These are phyloP conservation scores for Imbricaverruca yamaguchii DNA, from an alignment of 2,888 invertebrate species.

Conservation along the genomic window DNA sequence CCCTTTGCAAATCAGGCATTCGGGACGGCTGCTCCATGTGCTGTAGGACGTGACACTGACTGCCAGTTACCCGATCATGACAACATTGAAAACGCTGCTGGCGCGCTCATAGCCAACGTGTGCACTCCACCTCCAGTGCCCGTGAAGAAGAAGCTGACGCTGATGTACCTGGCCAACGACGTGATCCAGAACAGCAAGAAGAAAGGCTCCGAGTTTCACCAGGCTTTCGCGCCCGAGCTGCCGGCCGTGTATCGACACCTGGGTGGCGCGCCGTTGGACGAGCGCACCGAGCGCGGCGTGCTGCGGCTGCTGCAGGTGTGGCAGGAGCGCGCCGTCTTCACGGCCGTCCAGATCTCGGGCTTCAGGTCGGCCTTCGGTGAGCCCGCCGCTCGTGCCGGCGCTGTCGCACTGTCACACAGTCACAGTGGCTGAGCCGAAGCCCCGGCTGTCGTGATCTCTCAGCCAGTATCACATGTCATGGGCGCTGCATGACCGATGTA, in stretches of 20 bases:
- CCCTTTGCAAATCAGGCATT: no score
- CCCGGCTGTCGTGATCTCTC: no score
- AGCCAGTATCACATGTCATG: no score
- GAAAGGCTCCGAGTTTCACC: constrained; percentile 79
- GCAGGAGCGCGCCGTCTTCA: constrained; percentile 82
- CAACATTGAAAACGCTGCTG: no score
- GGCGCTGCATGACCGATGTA: no score
- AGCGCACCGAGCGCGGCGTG: constrained; percentile 72
- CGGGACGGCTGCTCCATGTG: no score
- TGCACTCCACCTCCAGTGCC: not conserved
- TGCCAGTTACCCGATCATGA: no score
- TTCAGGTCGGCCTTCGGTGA: constrained; percentile 1
- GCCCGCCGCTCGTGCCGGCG: not conserved
- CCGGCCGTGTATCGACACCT: constrained; percentile 67
- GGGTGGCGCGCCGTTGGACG: constrained; percentile 59
- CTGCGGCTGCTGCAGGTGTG: constrained; percentile 79
- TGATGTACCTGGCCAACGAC: constrained; percentile 98
- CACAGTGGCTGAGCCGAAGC: no score
- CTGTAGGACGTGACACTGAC: no score
- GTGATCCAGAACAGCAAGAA: constrained; percentile 98
- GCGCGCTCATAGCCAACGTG: not conserved
- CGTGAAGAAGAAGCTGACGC: constrained; percentile 71
- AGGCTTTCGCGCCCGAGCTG: constrained; percentile 32
- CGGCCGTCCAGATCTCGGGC: not conserved
- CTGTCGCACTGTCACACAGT: no score